These are phyloP conservation scores for Apteryx mantelli DNA, from an alignment of 2,113 vertebrate species.

Conservation along the genomic window DNA sequence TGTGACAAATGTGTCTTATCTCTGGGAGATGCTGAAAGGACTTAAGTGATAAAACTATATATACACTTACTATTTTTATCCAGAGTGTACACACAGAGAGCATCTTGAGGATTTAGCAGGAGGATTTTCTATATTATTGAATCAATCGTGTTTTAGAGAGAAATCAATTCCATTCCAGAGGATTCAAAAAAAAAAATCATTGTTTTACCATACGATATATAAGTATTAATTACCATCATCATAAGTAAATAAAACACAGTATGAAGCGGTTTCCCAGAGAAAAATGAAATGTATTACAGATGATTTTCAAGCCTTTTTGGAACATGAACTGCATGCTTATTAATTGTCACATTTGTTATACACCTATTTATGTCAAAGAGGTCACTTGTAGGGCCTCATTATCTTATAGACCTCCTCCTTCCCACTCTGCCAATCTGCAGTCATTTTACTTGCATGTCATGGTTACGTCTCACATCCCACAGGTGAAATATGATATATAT, in stretches of 20 bases:
- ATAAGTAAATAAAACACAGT: neutral
- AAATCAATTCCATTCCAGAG: neutral
- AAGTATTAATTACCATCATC: neutral
- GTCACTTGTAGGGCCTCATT: neutral
- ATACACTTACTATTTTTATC: conserved; percentile 53
- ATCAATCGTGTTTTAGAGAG: neutral
- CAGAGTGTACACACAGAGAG: neutral
- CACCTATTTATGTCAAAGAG: neutral
- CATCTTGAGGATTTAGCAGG: neutral
- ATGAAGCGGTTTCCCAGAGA: neutral
- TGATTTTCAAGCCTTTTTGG: neutral
- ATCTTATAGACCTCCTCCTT: neutral
- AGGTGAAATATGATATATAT: neutral
- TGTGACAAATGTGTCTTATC: conserved; percentile 84
- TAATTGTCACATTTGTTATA: conserved; percentile 14
- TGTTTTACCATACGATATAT: neutral
- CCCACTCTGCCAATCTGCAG: neutral
- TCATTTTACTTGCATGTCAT: neutral
- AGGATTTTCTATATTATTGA: neutral
- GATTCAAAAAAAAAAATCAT: neutral
- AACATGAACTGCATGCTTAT: neutral
- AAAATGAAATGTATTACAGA: neutral
- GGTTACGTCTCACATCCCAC: neutral
- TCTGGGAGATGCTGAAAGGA: conserved; percentile 64
- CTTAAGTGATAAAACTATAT: conserved; percentile 53